Conservation (phyloP, 2,888 invertebrate genomes). For the Campoplex nolae region DNA sequence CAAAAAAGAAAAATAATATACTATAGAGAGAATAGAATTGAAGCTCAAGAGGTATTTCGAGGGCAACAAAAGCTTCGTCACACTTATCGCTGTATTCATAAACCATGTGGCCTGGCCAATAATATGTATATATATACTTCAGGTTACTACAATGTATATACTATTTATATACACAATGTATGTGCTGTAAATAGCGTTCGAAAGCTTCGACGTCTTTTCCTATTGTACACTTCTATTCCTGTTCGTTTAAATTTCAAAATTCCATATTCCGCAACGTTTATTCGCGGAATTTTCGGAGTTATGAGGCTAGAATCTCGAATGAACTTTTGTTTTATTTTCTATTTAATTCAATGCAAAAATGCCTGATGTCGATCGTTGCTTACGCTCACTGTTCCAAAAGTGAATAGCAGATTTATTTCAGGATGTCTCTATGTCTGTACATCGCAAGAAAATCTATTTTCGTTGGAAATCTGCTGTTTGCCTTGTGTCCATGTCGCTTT, state of each 20-base stretch:
- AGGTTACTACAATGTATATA: conserved; percentile 11
- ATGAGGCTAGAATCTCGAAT: conserved; percentile 18
- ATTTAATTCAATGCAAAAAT: not conserved
- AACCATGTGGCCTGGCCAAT: conserved; percentile 62
- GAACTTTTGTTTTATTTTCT: conserved; percentile 5
- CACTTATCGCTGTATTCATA: conserved; percentile 72
- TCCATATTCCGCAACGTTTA: conserved; percentile 42
- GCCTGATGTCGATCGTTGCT: not conserved
- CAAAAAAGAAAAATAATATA: not conserved
- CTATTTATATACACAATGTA: not conserved
- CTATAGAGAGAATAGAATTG: conserved; percentile 37
- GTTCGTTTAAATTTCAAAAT: conserved; percentile 16
- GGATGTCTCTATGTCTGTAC: not conserved
- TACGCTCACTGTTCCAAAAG: not conserved
- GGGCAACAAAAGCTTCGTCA: conserved; percentile 70
- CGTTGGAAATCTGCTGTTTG: not conserved
- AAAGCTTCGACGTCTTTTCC: conserved; percentile 31
- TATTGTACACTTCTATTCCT: not conserved
- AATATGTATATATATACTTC: conserved; percentile 25
- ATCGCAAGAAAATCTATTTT: not conserved
- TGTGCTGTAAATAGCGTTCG: conserved; percentile 3
- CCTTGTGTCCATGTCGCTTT: not conserved
- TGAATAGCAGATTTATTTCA: not conserved
- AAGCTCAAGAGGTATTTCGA: conserved; percentile 54
- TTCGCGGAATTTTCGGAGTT: conserved; percentile 38